phyloP scores from a whole-genome alignment of 30 jellyfish, hydroid and myxozoan species.

The Turritopsis dohrnii region DNA sequence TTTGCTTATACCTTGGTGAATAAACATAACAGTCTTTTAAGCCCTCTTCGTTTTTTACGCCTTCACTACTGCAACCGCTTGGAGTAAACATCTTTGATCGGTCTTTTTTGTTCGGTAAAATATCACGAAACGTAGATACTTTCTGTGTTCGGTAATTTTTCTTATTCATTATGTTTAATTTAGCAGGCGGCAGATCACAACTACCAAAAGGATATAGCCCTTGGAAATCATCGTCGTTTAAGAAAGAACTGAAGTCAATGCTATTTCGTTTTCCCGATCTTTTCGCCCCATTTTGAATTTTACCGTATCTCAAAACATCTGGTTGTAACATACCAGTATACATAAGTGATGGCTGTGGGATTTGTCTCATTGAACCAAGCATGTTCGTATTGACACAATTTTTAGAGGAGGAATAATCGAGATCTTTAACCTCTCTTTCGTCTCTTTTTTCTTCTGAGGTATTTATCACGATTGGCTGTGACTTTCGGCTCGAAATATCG shows the following conservation, averaged over 20 bases:
- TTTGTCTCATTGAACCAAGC: conserved; percentile 11
- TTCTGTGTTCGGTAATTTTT: neutral
- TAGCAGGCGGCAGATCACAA: neutral
- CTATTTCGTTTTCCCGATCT: neutral
- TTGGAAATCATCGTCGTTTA: neutral
- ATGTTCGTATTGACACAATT: neutral
- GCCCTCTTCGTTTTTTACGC: neutral
- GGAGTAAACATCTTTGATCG: no score
- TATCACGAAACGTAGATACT: conserved; percentile 17
- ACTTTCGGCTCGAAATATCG: neutral
- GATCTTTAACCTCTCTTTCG: neutral
- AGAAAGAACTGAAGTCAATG: neutral
- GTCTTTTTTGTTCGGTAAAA: neutral
- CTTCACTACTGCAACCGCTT: neutral
- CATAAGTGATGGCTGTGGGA: conserved; percentile 5
- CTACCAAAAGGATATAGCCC: neutral
- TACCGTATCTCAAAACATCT: neutral
- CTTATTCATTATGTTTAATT: neutral
- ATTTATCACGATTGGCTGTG: neutral
- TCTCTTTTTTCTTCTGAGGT: neutral
- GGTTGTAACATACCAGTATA: conserved; percentile 12
- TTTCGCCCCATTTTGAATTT: neutral
- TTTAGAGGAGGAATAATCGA: neutral
- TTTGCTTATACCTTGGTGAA: neutral
- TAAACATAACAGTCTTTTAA: neutral